These are phyloP conservation scores for Phyllopteryx taeniolatus DNA, from an alignment of 2,113 vertebrate species.

Conservation along the genomic window DNA sequence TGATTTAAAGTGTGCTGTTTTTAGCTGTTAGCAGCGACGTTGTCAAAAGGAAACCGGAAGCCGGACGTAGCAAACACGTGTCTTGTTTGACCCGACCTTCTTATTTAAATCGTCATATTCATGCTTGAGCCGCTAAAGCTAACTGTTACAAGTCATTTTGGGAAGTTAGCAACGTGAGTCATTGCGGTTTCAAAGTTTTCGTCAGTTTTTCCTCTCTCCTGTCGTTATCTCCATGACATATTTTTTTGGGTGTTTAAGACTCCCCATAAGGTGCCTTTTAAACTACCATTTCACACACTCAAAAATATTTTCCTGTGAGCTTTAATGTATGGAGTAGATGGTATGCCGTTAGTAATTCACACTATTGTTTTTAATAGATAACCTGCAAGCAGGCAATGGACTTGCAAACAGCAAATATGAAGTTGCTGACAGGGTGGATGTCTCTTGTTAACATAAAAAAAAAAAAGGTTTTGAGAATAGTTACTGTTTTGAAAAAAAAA, in stretches of 20 bases:
- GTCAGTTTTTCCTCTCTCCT: neutral
- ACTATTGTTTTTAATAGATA: no score
- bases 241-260: neutral
- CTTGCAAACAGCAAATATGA: no score
- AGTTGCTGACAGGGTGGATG: no score
- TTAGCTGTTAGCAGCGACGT: neutral
- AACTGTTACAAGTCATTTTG: neutral
- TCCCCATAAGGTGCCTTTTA: neutral
- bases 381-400: no score
- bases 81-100: slow-evolving; percentile 42
- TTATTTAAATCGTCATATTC: neutral
- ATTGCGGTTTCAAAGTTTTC: neutral
- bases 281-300: neutral
- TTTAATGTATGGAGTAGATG: no score
- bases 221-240: no score
- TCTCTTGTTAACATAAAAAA: no score
- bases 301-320: no score
- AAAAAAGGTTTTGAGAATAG: no score
- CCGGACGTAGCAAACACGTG: slow-evolving; percentile 60
- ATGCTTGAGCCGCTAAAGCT: neutral
- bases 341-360: no score
- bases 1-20: neutral
- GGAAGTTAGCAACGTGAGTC: neutral
- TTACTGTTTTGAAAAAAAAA: no score
- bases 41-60: slow-evolving; percentile 50